Evolutionary conservation across 2,797 vertebrate species (phyloP).

Genomic region (Acrossocheilus fasciatus): DNA sequence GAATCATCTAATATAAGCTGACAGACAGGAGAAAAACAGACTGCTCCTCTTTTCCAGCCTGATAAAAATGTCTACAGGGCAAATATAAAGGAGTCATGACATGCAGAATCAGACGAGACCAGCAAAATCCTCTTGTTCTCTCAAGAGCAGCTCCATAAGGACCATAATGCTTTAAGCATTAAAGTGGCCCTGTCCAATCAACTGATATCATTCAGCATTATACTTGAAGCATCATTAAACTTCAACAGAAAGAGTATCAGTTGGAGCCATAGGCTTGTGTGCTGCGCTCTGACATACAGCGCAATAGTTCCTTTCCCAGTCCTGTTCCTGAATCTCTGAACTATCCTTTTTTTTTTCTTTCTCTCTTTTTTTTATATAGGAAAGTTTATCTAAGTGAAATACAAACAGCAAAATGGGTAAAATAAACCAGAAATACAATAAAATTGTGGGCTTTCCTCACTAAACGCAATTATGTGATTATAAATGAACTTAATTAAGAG

Average conservation of each 20-base stretch:
- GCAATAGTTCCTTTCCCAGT: no score
- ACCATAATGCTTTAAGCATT: not conserved
- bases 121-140: not conserved
- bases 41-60: not conserved
- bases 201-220: not conserved
- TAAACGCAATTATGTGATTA: not conserved
- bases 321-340: no score
- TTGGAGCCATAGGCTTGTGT: no score
- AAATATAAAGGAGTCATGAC: not conserved
- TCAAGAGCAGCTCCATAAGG: not conserved
- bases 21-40: not conserved
- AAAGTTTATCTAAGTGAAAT: no score
- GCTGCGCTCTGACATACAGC: no score
- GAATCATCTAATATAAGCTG: slow-evolving; percentile 11
- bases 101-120: not conserved
- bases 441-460: not conserved
- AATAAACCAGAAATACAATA: not conserved
- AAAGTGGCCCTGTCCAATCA: not conserved
- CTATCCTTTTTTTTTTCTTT: no score
- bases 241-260: no score
- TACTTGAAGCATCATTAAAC: not conserved
- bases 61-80: not conserved
- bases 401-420: not conserved
- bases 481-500: not conserved
- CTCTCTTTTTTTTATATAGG: no score